Percentiles rank a stretch among this genome's conserved stretches.
phyloP scores from a whole-genome alignment of 1,140 invertebrate genomes.

The Prorops nasuta region DNA sequence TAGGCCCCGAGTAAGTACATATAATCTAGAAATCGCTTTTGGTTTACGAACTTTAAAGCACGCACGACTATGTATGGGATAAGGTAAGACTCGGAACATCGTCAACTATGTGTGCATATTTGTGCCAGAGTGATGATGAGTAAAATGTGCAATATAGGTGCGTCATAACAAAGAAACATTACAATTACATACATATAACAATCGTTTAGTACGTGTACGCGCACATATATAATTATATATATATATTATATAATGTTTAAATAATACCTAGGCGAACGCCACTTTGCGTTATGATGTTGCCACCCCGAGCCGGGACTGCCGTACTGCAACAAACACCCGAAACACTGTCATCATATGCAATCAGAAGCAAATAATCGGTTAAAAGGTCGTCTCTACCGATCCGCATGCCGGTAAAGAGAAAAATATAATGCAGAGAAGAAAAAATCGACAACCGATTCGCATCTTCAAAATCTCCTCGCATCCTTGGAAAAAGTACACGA shows the following conservation, averaged over 20 bases:
- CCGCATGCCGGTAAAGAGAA: slow-evolving; percentile 21
- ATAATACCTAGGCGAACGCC: slow-evolving; percentile 51
- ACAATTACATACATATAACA: background rate
- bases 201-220: slow-evolving; percentile 3
- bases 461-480: background rate
- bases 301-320: slow-evolving; percentile 55
- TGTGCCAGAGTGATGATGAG: no score
- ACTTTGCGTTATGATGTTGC: slow-evolving; percentile 51
- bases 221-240: slow-evolving; percentile 26
- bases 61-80: slow-evolving; percentile 29
- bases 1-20: no score
- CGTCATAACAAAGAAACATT: no score
- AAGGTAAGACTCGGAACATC: no score
- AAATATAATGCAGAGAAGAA: no score
- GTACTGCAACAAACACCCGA: slow-evolving; percentile 54
- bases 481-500: background rate
- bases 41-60: slow-evolving; percentile 20
- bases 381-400: slow-evolving; percentile 15
- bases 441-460: background rate
- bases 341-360: slow-evolving; percentile 41
- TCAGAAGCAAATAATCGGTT: slow-evolving; percentile 19
- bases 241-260: slow-evolving; percentile 23
- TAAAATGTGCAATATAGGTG: no score
- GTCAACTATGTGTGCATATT: no score
- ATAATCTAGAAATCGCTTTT: no score